Evolutionary conservation across 2,888 invertebrate genomes (phyloP), one percentile per base, ranked within the genome.

Genomic region (Drosophila incognita): DNA sequence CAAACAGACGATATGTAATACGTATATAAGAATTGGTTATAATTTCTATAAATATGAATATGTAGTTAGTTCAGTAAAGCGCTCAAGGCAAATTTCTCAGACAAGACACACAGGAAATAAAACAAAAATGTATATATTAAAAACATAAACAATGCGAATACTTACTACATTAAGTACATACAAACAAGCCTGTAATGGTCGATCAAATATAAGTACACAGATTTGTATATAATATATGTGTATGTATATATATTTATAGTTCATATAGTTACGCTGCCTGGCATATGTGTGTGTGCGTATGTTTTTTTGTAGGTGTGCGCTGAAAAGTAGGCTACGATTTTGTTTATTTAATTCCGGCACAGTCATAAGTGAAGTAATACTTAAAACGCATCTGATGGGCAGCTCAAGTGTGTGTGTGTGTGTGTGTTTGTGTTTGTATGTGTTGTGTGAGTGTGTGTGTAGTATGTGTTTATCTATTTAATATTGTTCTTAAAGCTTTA

Each of bases 171-270:
- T 76, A 79, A 91, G 86, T 91, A 83, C 83, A 81, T 83, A 92
- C 91, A 92, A 89, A 90, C 84, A 92, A 92, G 92, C 91, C 92
- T 92, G 92, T 79, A 91, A 83, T 75, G 61, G 69, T 78, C 53
- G 74, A 81, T 83, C 73, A 87, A 81, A 81, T 71, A 79, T 83
- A 70, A 77, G 60, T 76, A 75, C 73, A 80, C 59, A 68, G n/a
- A 62, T 48, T 60, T 63, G 46, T 46, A 46, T 24, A 46, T 46
- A 24, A 35, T 62, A 59, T 74, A 59, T 63, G 59, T 62, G 54
- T 58, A 65, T 62, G 67, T 66, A 63, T 60, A 63, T 60, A 36
- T 31, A 35, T 54, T 40, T 57, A 56, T 66, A 33, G 40, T 46
- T 36, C 27, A 29, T 59, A 54, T 69, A 64, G 15, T 64, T 46